Evolutionary conservation across 2,113 vertebrate species (phyloP).

Genomic region (Gobiocypris rarus): DNA sequence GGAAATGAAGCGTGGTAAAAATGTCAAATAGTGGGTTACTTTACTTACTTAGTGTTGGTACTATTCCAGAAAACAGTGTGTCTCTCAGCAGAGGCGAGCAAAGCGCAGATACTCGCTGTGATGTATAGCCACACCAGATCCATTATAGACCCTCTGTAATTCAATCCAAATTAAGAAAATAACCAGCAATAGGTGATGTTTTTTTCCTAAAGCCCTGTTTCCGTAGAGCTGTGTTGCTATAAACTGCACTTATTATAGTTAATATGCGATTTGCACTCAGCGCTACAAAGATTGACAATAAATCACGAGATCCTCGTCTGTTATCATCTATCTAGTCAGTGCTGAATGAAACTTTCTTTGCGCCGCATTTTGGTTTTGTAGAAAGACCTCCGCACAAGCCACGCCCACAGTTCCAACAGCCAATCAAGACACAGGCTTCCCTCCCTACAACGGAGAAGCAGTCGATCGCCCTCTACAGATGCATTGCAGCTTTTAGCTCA

Average conservation of each 20-base stretch:
- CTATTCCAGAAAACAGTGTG: slow-evolving; percentile 82
- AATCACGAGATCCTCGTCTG: neutral
- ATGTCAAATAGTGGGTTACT: slow-evolving; percentile 6
- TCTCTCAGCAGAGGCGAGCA: slow-evolving; percentile 71
- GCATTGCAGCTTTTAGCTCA: neutral
- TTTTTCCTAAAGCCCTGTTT: slow-evolving; percentile 15
- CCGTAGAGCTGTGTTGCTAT: neutral
- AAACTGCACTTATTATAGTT: neutral
- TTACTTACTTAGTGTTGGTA: slow-evolving; percentile 77
- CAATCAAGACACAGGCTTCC: neutral
- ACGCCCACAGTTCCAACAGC: slow-evolving; percentile 17
- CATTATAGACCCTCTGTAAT: slow-evolving; percentile 68
- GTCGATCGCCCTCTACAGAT: slow-evolving; percentile 33
- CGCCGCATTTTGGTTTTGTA: slow-evolving; percentile 9
- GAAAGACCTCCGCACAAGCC: neutral
- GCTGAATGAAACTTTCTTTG: slow-evolving; percentile 36
- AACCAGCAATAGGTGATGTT: neutral
- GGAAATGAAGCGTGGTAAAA: neutral
- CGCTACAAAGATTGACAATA: neutral
- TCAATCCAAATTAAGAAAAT: slow-evolving; percentile 43
- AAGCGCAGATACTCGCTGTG: slow-evolving; percentile 67
- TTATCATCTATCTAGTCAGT: neutral
- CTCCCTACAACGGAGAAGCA: neutral
- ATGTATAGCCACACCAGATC: slow-evolving; percentile 74
- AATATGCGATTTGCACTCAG: neutral